Conservation (phyloP, 2,113 vertebrate genomes). For the Sitta europaea region DNA sequence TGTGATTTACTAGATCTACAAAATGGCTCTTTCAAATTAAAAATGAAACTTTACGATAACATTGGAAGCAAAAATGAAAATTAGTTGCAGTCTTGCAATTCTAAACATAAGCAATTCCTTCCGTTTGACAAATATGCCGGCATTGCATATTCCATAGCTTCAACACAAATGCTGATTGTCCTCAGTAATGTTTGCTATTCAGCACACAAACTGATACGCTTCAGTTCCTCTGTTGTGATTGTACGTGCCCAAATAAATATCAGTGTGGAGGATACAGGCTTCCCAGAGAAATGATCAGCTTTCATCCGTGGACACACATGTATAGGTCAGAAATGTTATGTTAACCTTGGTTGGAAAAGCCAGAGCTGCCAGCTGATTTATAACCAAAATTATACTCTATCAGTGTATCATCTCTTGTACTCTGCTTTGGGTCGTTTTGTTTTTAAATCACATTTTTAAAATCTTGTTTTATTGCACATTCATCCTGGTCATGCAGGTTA, state of each 20-base stretch:
- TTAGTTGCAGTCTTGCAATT: conserved; percentile 10
- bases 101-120: conserved; percentile 15
- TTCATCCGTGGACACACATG: neutral
- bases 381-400: conserved; percentile 29
- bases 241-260: conserved; percentile 54
- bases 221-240: conserved; percentile 41
- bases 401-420: conserved; percentile 57
- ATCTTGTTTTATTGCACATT: conserved; percentile 78
- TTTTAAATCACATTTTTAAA: conserved; percentile 74
- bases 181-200: neutral
- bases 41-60: conserved; percentile 18
- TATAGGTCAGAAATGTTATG: neutral
- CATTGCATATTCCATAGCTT: neutral
- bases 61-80: conserved; percentile 33
- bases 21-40: conserved; percentile 28
- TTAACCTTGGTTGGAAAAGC: conserved; percentile 29
- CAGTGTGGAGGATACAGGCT: neutral
- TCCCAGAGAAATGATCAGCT: neutral
- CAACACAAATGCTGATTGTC: conserved; percentile 59
- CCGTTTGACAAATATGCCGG: neutral
- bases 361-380: conserved; percentile 47
- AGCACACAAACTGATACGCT: neutral
- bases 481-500: conserved; percentile 72
- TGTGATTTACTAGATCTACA: conserved; percentile 22
- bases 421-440: neutral